A percentile compares a stretch with the other conserved stretches of the same genome.
Evolutionary conservation across 2,797 vertebrate genomes (phyloP).

Genomic region (Smutsia temminckii): DNA sequence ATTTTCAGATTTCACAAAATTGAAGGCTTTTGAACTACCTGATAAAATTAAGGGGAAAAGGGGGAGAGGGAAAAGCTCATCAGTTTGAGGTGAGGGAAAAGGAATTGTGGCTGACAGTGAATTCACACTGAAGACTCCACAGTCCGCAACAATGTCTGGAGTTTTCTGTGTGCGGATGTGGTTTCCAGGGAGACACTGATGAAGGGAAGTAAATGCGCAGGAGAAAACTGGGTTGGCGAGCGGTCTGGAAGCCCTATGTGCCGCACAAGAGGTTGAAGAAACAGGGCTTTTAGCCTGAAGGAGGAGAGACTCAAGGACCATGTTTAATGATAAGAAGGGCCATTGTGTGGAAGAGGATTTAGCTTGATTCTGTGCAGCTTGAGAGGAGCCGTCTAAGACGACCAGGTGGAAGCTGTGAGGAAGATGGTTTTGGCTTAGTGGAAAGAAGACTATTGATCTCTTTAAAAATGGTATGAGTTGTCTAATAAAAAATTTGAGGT

Average conservation of each 20-base stretch:
- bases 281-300: background rate
- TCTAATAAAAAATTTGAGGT: background rate
- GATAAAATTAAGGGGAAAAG: background rate
- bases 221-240: background rate
- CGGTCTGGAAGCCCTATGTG: background rate
- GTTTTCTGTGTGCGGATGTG: background rate
- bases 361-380: background rate
- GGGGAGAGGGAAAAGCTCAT: background rate
- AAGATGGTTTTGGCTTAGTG: background rate
- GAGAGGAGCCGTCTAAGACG: background rate
- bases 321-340: background rate
- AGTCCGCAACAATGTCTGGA: background rate
- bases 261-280: background rate
- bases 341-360: background rate
- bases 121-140: background rate
- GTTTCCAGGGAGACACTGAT: background rate
- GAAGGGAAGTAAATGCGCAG: background rate
- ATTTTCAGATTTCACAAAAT: background rate
- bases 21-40: background rate
- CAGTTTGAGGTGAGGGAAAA: background rate
- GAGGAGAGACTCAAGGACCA: background rate
- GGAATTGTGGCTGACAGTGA: background rate
- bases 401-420: background rate
- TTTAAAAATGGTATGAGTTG: background rate
- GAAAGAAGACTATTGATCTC: background rate